Conservation (phyloP, 2,888 invertebrate genomes). For the Dryadula phaetusa region DNA sequence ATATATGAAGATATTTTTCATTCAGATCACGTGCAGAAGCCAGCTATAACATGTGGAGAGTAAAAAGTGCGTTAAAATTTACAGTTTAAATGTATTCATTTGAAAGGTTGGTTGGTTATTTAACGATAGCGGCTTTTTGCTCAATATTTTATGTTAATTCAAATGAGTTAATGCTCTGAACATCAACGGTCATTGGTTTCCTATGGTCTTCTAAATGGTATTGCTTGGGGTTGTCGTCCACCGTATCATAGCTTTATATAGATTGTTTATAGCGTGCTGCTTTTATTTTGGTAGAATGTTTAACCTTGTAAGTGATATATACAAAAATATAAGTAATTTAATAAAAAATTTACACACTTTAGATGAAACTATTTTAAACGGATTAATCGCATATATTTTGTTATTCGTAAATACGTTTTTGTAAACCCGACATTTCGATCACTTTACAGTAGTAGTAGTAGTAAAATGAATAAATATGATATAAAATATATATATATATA, state of each 20-base stretch:
- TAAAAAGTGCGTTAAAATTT: slow-evolving; percentile 36
- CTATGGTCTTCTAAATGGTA: slow-evolving; percentile 36
- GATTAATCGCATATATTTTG: no score
- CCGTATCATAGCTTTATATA: neutral
- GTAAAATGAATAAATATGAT: no score
- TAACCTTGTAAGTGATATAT: no score
- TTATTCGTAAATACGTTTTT: no score
- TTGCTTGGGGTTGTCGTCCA: slow-evolving; percentile 24
- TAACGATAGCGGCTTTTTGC: slow-evolving; percentile 40
- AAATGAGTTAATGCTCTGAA: slow-evolving; percentile 41
- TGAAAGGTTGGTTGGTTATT: slow-evolving; percentile 39
- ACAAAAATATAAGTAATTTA: no score
- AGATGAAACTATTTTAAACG: no score
- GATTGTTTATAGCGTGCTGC: neutral
- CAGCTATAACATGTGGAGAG: neutral
- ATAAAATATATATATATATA: neutral
- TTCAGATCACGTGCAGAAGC: slow-evolving; percentile 2
- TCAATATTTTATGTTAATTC: slow-evolving; percentile 42
- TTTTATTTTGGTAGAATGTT: neutral
- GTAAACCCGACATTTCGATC: no score
- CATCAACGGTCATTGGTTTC: slow-evolving; percentile 41
- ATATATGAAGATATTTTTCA: neutral
- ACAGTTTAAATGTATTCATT: slow-evolving; percentile 42
- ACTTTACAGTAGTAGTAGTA: no score
- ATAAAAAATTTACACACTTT: no score